phyloP scores from a whole-genome alignment of 2,113 vertebrate genomes.

The Cathartes aura region DNA sequence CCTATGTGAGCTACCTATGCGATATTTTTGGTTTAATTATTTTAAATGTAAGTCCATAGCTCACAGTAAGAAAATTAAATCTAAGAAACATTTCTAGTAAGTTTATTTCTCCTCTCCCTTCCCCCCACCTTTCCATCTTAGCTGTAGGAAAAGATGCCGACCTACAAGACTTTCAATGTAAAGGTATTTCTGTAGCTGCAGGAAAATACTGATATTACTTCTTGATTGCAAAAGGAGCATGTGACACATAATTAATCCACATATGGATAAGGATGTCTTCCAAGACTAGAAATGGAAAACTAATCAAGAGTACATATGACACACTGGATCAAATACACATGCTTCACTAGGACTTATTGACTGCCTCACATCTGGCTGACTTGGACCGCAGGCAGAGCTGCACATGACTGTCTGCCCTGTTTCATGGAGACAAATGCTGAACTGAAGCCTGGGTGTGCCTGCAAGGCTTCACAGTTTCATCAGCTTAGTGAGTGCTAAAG shows the following conservation, averaged over 20 bases:
- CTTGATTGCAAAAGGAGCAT: background rate
- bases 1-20: background rate
- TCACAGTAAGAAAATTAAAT: background rate
- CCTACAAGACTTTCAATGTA: background rate
- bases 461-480: background rate
- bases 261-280: background rate
- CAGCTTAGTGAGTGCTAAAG: background rate
- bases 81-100: background rate
- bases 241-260: constrained; percentile 2
- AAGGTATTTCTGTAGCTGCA: background rate
- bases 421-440: background rate
- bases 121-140: background rate
- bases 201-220: background rate
- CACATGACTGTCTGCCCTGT: background rate
- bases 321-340: background rate
- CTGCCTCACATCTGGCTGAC: constrained; percentile 21
- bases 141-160: background rate
- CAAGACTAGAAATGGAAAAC: constrained; percentile 30
- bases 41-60: background rate
- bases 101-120: background rate
- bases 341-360: background rate
- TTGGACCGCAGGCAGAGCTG: background rate
- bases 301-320: background rate
- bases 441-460: background rate
- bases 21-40: background rate